Conservation (phyloP, 2,888 invertebrate species). For the Catotricha subobsoleta region DNA sequence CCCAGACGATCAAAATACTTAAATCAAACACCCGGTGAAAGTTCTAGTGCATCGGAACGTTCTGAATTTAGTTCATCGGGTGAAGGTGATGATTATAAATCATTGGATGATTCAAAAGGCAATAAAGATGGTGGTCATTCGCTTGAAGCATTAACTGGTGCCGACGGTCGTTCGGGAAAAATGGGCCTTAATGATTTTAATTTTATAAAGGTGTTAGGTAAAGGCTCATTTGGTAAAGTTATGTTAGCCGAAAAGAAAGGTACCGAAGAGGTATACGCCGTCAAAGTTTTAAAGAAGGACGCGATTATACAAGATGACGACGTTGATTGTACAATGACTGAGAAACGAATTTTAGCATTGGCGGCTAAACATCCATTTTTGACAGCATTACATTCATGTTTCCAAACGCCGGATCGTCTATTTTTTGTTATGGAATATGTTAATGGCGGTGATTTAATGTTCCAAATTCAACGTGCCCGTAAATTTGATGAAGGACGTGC, state of each 20-base stretch:
- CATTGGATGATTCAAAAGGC: not conserved
- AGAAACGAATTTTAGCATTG: conserved; percentile 87
- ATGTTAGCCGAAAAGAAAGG: conserved; percentile 92
- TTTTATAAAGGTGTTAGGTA: conserved; percentile 97
- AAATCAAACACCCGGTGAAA: conserved; percentile 1
- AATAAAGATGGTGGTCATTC: not conserved
- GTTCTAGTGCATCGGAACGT: not conserved
- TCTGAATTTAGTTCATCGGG: not conserved
- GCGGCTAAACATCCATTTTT: conserved; percentile 98
- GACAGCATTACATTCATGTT: conserved; percentile 91
- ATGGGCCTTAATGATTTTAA: conserved; percentile 74
- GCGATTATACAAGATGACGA: conserved; percentile 98
- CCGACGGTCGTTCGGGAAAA: conserved; percentile 24
- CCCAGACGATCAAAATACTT: conserved; percentile 36
- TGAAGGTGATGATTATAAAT: conserved; percentile 1
- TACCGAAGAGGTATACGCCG: conserved; percentile 75
- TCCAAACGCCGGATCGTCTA: conserved; percentile 87
- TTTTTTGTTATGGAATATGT: conserved; percentile 99
- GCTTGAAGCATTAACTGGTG: not conserved
- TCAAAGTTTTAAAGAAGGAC: conserved; percentile 89
- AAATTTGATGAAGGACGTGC: conserved; percentile 95
- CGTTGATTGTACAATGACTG: conserved; percentile 97
- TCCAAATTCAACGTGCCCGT: conserved; percentile 95
- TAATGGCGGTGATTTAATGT: conserved; percentile 96
- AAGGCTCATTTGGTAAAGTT: conserved; percentile 98